These are phyloP conservation scores for Drosophila sp. DNA, from an alignment of 1,140 invertebrate genomes.

Conservation along the genomic window DNA sequence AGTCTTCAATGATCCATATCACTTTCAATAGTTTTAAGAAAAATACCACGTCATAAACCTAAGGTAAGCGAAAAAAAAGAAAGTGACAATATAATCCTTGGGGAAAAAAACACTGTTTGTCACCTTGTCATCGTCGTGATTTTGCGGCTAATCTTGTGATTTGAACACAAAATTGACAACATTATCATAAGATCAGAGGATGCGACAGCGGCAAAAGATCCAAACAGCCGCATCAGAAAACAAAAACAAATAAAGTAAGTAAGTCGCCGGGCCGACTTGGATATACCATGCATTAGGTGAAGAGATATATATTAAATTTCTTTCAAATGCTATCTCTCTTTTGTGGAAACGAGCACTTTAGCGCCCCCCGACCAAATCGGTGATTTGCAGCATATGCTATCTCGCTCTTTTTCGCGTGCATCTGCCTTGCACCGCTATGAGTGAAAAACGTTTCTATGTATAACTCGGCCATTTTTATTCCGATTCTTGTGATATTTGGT, in stretches of 20 bases:
- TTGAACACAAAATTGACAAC: constrained; percentile 65
- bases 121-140: constrained; percentile 49
- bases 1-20: background rate
- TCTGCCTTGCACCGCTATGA: no score
- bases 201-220: constrained; percentile 53
- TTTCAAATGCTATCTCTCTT: no score
- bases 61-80: constrained; percentile 28
- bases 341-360: no score
- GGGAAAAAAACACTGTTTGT: constrained; percentile 7
- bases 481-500: no score
- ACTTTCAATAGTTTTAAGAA: constrained; percentile 27
- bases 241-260: constrained; percentile 1
- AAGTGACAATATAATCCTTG: constrained; percentile 53
- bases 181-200: constrained; percentile 49
- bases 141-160: constrained; percentile 62
- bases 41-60: constrained; percentile 35
- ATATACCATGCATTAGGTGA: no score
- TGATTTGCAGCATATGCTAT: no score
- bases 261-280: no score
- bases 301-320: no score
- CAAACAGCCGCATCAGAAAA: constrained; percentile 56
- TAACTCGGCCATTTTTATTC: no score
- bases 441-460: no score
- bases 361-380: no score
- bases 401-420: no score